A percentile compares a stretch with the other conserved stretches of the same genome.
Conservation (phyloP, 2,113 vertebrate species). For the Heterocephalus glaber region DNA sequence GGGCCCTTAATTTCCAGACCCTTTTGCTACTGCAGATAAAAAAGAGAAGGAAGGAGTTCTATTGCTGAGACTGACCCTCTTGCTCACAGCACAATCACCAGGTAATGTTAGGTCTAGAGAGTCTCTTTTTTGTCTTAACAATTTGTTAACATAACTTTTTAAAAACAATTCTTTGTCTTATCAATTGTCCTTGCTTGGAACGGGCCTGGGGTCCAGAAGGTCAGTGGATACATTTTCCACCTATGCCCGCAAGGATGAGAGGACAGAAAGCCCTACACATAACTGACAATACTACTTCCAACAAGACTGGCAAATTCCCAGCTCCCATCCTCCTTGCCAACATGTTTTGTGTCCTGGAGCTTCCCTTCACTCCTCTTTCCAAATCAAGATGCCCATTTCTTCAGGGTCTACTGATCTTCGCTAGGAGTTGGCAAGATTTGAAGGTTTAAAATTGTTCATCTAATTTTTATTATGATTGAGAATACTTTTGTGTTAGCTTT, state of each 20-base stretch:
- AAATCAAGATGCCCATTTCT: background rate
- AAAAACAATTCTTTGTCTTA: background rate
- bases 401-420: background rate
- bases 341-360: rapidly evolving
- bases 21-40: background rate
- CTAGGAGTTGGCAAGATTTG: background rate
- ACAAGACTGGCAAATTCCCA: rapidly evolving
- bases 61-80: background rate
- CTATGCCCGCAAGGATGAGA: background rate
- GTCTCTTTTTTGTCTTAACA: background rate
- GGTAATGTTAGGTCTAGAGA: background rate
- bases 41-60: background rate
- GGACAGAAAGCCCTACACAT: background rate
- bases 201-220: background rate
- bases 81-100: background rate
- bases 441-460: background rate
- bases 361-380: background rate
- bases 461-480: background rate
- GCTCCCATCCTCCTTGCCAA: background rate
- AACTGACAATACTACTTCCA: background rate
- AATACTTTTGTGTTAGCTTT: background rate
- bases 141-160: background rate
- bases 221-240: rapidly evolving
- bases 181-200: background rate
- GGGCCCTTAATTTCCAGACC: background rate